phyloP scores from a whole-genome alignment of 1,140 invertebrate species.

The Drosophila parabipectinata region DNA sequence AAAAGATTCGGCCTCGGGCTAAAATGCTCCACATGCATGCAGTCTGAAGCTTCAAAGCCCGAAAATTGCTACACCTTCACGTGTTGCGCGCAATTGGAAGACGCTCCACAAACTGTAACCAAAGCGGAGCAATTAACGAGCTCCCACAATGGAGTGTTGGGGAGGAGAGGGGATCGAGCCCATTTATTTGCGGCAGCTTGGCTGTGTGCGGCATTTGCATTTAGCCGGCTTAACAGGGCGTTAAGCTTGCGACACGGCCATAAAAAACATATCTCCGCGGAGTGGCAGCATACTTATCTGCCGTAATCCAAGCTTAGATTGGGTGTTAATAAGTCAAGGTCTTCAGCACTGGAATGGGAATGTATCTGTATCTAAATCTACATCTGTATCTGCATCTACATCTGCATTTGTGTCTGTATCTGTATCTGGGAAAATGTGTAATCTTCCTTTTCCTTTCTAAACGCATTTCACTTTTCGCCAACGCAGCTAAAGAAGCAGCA shows the following conservation, averaged over 20 bases:
- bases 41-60: slow-evolving; percentile 14
- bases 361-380: background rate
- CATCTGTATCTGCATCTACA: slow-evolving; percentile 3
- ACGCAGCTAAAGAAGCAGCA: slow-evolving; percentile 15
- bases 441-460: slow-evolving; percentile 71
- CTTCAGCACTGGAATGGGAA: slow-evolving; percentile 40
- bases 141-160: slow-evolving; percentile 16
- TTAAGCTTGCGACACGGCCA: slow-evolving; percentile 72
- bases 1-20: slow-evolving; percentile 43
- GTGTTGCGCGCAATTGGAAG: slow-evolving; percentile 75
- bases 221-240: slow-evolving; percentile 77
- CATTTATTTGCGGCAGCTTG: slow-evolving; percentile 71
- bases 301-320: slow-evolving; percentile 39
- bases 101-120: slow-evolving; percentile 42
- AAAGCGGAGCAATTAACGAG: slow-evolving; percentile 61
- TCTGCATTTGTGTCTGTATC: background rate
- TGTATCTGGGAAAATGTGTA: slow-evolving; percentile 5
- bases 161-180: slow-evolving; percentile 16
- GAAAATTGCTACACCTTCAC: slow-evolving; percentile 79
- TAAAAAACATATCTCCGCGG: slow-evolving; percentile 39
- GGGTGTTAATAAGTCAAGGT: slow-evolving; percentile 76
- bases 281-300: slow-evolving; percentile 15
- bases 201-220: slow-evolving; percentile 65
- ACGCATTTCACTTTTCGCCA: slow-evolving; percentile 70
- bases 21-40: slow-evolving; percentile 16